Conservation (phyloP, 2,113 vertebrate genomes). For the Arothron firmamentum region DNA sequence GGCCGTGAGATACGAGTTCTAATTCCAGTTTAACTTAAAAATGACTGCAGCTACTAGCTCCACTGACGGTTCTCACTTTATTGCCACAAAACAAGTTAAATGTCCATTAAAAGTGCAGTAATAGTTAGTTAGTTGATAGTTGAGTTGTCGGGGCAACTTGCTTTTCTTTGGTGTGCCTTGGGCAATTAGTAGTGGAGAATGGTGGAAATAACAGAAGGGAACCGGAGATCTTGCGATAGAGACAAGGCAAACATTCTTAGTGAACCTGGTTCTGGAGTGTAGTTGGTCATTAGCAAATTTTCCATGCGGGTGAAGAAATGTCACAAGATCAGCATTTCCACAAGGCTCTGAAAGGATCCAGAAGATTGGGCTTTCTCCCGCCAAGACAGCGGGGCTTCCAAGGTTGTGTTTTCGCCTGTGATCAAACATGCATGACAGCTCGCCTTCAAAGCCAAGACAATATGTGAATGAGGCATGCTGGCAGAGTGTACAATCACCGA, state of each 20-base stretch:
- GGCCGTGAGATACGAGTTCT: no score
- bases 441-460: constrained; percentile 68
- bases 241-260: constrained; percentile 28
- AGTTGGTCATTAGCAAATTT: constrained; percentile 59
- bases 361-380: constrained; percentile 20
- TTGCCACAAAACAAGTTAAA: background rate
- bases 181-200: constrained; percentile 26
- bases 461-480: constrained; percentile 43
- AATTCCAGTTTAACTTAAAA: no score
- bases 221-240: constrained; percentile 52
- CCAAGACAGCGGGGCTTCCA: constrained; percentile 48
- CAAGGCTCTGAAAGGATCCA: constrained; percentile 11
- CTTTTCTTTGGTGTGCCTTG: constrained; percentile 18
- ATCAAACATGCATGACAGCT: constrained; percentile 74
- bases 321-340: constrained; percentile 42
- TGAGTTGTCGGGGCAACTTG: constrained; percentile 46
- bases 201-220: constrained; percentile 28
- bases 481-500: constrained; percentile 40
- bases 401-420: constrained; percentile 53
- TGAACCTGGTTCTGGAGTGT: constrained; percentile 44
- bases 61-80: background rate
- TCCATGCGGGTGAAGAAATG: constrained; percentile 18
- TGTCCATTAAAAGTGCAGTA: background rate
- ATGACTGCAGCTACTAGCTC: background rate
- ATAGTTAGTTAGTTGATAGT: no score